Evolutionary conservation across 1,140 invertebrate species (phyloP).

Genomic region (Heliconius himera): DNA sequence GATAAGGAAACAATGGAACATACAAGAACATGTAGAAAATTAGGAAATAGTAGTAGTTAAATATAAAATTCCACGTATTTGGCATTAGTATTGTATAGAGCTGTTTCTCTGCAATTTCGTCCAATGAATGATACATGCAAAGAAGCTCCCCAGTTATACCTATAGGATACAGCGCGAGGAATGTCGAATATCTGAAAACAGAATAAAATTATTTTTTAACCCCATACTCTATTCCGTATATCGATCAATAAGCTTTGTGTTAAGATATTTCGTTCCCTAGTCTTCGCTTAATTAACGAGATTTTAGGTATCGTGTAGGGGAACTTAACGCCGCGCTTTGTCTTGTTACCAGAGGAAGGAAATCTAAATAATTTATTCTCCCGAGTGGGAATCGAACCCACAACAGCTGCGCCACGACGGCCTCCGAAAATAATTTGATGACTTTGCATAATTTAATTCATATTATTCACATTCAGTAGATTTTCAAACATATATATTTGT

Average conservation of each 20-base stretch:
- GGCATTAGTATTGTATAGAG: slow-evolving; percentile 91
- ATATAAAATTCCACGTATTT: slow-evolving; percentile 92
- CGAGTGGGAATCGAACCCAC: too few relatives aligned
- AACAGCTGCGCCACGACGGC: too few relatives aligned
- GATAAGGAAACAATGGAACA: slow-evolving; percentile 92
- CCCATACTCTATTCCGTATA: background rate
- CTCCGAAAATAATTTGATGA: too few relatives aligned
- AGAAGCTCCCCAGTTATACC: slow-evolving; percentile 96
- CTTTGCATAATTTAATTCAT: background rate
- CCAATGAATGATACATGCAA: slow-evolving; percentile 90
- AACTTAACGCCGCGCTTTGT: too few relatives aligned
- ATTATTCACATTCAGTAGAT: background rate
- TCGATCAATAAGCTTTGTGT: too few relatives aligned
- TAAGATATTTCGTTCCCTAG: too few relatives aligned
- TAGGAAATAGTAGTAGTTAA: slow-evolving; percentile 92
- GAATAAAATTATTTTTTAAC: slow-evolving; percentile 14
- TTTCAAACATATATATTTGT: background rate
- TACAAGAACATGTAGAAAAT: slow-evolving; percentile 91
- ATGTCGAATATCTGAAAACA: slow-evolving; percentile 93
- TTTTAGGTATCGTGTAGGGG: too few relatives aligned
- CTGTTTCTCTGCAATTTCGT: slow-evolving; percentile 84
- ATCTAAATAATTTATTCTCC: too few relatives aligned
- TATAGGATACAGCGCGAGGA: slow-evolving; percentile 95
- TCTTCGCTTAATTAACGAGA: too few relatives aligned
- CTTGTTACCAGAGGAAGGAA: too few relatives aligned